Percentiles rank a stretch among this genome's conserved stretches.
Evolutionary conservation across 1,140 invertebrate species (phyloP).

Genomic region (Teleogryllus occipitalis): DNA sequence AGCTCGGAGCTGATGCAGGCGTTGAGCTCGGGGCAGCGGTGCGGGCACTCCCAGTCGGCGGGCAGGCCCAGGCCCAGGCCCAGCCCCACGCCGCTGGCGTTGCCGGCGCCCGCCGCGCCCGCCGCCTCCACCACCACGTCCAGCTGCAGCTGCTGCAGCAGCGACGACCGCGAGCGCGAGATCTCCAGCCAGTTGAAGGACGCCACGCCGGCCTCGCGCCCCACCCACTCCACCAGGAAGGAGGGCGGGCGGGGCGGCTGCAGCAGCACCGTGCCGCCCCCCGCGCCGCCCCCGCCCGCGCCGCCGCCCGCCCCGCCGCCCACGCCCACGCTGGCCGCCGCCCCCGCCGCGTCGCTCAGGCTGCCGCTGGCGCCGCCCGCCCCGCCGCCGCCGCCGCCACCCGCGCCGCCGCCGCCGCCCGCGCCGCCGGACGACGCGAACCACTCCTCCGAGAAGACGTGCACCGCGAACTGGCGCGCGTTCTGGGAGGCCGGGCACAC

Average conservation of each 20-base stretch:
- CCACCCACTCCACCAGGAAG: slow-evolving; percentile 62
- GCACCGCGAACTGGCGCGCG: slow-evolving; percentile 46
- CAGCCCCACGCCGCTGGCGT: slow-evolving; percentile 39
- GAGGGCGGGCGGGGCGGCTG: slow-evolving; percentile 45
- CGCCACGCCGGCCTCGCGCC: slow-evolving; percentile 56
- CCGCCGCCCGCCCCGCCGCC: no score
- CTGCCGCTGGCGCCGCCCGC: not conserved
- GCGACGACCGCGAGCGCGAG: slow-evolving; percentile 50
- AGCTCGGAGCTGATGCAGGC: slow-evolving; percentile 76
- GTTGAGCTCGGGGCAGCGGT: slow-evolving; percentile 78
- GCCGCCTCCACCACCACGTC: slow-evolving; percentile 28
- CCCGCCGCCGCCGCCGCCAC: slow-evolving; percentile 13
- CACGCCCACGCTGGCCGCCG: not conserved
- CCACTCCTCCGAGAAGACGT: slow-evolving; percentile 52
- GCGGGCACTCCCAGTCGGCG: slow-evolving; percentile 49
- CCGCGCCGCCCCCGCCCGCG: not conserved
- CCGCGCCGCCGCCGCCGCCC: not conserved
- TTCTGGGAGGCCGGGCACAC: slow-evolving; percentile 63
- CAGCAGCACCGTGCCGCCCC: slow-evolving; percentile 27
- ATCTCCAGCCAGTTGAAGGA: slow-evolving; percentile 65
- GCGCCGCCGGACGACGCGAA: slow-evolving; percentile 20
- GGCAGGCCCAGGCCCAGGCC: slow-evolving; percentile 62
- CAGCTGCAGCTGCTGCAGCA: slow-evolving; percentile 49
- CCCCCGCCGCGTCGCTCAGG: not conserved
- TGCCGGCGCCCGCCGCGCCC: not conserved